A percentile compares a stretch with the other conserved stretches of the same genome.
Conservation (phyloP, 92 coral and sea anemone genomes). For the Bergia sp. region DNA sequence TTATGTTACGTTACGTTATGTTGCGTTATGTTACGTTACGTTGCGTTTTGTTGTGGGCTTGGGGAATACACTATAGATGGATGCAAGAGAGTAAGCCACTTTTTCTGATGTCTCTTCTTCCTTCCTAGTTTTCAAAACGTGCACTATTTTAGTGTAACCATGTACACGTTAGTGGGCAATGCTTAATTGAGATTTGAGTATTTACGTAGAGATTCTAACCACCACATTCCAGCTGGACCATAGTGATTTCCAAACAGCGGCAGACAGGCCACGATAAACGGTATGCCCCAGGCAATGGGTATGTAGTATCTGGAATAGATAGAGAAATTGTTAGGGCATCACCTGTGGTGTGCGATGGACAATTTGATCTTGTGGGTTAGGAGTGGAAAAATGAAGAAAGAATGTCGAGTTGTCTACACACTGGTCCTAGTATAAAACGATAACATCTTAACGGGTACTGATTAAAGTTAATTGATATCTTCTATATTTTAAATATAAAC, state of each 20-base stretch:
- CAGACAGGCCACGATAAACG: conserved; percentile 46
- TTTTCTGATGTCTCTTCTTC: background rate
- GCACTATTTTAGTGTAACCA: background rate
- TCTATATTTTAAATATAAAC: no score
- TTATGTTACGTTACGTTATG: background rate
- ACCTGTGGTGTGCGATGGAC: background rate
- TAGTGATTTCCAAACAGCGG: conserved; percentile 56
- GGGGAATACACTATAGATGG: no score
- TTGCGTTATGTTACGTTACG: background rate
- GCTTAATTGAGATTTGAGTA: background rate
- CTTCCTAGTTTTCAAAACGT: background rate
- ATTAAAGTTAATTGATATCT: no score
- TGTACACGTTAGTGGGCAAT: no score
- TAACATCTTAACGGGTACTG: no score
- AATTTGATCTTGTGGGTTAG: background rate
- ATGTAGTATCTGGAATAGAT: conserved; percentile 7
- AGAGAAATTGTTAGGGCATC: background rate
- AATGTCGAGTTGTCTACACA: no score
- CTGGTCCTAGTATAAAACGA: no score
- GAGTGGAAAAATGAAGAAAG: background rate
- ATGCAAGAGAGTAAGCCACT: no score
- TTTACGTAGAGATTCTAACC: conserved; percentile 10
- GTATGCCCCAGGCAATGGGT: conserved; percentile 48
- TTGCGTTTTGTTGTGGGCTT: background rate
- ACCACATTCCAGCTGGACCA: conserved; percentile 61